Evolutionary conservation across 1,140 invertebrate genomes (phyloP).

Genomic region (Cyphomyrmex costatus): DNA sequence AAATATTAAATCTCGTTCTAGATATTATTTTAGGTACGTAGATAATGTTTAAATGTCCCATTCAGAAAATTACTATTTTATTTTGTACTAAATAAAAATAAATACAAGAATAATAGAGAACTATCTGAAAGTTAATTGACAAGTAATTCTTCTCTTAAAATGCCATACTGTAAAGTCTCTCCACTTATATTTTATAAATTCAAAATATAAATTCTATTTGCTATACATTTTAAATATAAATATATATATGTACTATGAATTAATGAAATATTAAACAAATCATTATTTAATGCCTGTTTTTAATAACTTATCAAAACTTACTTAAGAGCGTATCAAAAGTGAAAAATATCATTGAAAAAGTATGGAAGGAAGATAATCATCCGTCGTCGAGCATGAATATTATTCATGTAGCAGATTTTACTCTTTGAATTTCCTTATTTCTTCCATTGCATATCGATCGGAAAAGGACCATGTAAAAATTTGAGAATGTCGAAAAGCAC

Average conservation of each 20-base stretch:
- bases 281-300: neutral
- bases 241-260: neutral
- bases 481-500: slow-evolving; percentile 45
- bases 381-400: neutral
- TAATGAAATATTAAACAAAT: neutral
- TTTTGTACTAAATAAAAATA: neutral
- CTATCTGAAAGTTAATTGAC: neutral
- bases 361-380: neutral
- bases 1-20: neutral
- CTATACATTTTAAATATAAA: slow-evolving; percentile 6
- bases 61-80: neutral
- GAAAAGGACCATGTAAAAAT: slow-evolving; percentile 42
- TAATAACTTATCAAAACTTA: neutral
- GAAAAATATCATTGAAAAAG: neutral
- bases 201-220: slow-evolving; percentile 1
- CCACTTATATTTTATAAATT: neutral
- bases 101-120: neutral
- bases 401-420: slow-evolving; percentile 18
- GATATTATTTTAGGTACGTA: neutral
- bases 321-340: neutral
- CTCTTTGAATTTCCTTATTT: neutral
- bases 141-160: neutral
- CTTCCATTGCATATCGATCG: neutral
- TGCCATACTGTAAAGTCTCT: neutral
- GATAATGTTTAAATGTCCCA: neutral